phyloP scores from a whole-genome alignment of 2,888 invertebrate species.

The Acronicta aceris region DNA sequence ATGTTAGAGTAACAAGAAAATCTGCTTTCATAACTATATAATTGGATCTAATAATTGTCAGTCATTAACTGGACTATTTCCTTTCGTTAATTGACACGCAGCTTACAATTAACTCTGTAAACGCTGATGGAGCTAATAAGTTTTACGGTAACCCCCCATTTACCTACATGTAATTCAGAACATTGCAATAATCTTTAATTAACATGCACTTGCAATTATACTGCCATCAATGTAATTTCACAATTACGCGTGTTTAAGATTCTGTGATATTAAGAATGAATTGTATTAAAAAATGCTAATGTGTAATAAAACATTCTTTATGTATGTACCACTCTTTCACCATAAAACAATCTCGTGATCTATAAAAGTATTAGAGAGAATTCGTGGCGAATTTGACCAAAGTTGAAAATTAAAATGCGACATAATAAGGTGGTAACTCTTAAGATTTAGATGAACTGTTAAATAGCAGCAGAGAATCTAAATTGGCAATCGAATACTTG shows the following conservation, averaged over 20 bases:
- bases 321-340: background rate
- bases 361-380: slow-evolving; percentile 3
- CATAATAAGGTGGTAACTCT: no score
- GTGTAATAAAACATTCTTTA: slow-evolving; percentile 3
- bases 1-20: slow-evolving; percentile 35
- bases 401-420: no score
- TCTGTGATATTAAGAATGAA: no score
- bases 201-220: slow-evolving; percentile 32
- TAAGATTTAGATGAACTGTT: no score
- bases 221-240: slow-evolving; percentile 29
- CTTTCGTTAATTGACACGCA: slow-evolving; percentile 45
- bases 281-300: no score
- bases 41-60: slow-evolving; percentile 51
- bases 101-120: slow-evolving; percentile 28
- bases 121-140: slow-evolving; percentile 23
- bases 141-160: slow-evolving; percentile 7
- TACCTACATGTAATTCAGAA: slow-evolving; percentile 19
- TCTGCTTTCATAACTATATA: slow-evolving; percentile 50
- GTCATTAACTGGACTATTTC: slow-evolving; percentile 46
- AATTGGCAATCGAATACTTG: no score
- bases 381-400: background rate
- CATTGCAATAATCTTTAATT: slow-evolving; percentile 18
- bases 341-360: slow-evolving; percentile 8
- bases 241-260: slow-evolving; percentile 29
- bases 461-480: no score